Evolutionary conservation across 1,140 invertebrate genomes (phyloP).

Genomic region (Drosophila sp.): DNA sequence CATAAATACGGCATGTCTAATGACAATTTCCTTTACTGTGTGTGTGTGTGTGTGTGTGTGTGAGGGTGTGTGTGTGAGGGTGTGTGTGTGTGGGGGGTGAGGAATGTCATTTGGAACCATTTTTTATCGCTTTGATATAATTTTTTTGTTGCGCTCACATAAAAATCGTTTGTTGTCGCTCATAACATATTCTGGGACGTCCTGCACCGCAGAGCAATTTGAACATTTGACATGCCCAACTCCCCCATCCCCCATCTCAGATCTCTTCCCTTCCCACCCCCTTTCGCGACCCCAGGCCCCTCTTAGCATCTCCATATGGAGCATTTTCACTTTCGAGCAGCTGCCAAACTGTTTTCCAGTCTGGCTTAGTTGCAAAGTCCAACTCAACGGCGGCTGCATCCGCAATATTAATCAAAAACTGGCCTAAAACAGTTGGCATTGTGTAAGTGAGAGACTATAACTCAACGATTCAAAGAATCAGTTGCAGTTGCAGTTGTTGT

Average conservation of each 20-base stretch:
- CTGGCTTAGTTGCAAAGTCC: conserved; percentile 13
- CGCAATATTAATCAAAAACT: conserved; percentile 77
- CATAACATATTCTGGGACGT: conserved; percentile 39
- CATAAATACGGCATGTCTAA: conserved; percentile 83
- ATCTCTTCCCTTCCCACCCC: too few species aligned
- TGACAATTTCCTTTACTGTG: conserved; percentile 67
- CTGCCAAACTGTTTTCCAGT: conserved; percentile 1
- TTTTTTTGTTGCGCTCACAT: conserved; percentile 44
- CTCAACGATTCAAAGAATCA: conserved; percentile 31
- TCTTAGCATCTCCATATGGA: not conserved
- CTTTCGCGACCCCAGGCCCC: not conserved
- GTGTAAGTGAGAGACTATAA: conserved; percentile 56
- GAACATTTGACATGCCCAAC: conserved; percentile 16
- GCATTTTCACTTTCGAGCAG: not conserved
- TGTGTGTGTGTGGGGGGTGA: not conserved
- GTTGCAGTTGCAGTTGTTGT: not conserved
- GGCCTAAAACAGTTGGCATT: conserved; percentile 52
- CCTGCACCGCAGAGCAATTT: conserved; percentile 63
- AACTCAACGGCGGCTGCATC: conserved; percentile 55
- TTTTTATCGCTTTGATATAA: conserved; percentile 61
- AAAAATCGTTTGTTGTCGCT: conserved; percentile 60
- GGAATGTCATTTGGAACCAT: conserved; percentile 33
- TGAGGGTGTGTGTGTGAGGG: conserved; percentile 22
- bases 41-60: conserved; percentile 11
- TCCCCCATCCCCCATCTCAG: not conserved